A percentile compares a stretch with the other conserved stretches of the same genome.
Evolutionary conservation across 1,140 invertebrate genomes (phyloP).

Genomic region (Drosophila gunungcola): DNA sequence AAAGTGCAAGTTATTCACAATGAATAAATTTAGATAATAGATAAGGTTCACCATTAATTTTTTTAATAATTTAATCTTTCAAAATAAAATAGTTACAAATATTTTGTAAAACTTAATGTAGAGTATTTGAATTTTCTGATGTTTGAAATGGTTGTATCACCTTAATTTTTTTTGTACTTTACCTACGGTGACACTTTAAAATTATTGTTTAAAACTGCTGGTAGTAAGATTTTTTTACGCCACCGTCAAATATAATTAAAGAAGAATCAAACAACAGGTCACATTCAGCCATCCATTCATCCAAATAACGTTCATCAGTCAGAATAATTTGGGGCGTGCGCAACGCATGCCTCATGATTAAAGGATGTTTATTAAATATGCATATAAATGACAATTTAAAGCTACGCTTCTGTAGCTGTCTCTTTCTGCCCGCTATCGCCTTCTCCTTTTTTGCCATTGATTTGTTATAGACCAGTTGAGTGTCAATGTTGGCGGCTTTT

Average conservation of each 20-base stretch:
- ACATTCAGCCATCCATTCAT: not conserved
- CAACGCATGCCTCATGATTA: slow-evolving; percentile 62
- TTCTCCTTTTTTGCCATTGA: slow-evolving; percentile 7
- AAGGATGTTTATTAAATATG: slow-evolving; percentile 84
- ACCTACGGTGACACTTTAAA: slow-evolving; percentile 21
- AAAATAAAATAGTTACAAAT: too few species aligned
- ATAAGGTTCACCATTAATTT: too few species aligned
- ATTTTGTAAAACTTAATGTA: not conserved
- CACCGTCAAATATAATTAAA: not conserved
- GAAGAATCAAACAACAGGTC: not conserved
- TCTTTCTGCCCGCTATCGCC: not conserved
- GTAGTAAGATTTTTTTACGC: slow-evolving; percentile 1
- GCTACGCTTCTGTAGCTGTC: slow-evolving; percentile 29
- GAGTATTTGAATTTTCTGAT: not conserved
- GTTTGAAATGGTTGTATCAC: not conserved
- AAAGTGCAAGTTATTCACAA: too few species aligned
- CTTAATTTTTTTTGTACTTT: slow-evolving; percentile 4
- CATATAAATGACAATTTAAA: slow-evolving; percentile 84
- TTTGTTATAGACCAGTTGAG: slow-evolving; percentile 21
- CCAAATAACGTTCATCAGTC: slow-evolving; percentile 8
- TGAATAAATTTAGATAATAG: too few species aligned
- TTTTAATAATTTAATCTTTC: too few species aligned
- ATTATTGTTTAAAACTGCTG: slow-evolving; percentile 26
- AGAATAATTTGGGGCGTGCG: slow-evolving; percentile 21
- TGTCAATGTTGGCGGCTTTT: slow-evolving; percentile 70